Conservation (phyloP, 2,113 vertebrate genomes). For the Elanoides forficatus region DNA sequence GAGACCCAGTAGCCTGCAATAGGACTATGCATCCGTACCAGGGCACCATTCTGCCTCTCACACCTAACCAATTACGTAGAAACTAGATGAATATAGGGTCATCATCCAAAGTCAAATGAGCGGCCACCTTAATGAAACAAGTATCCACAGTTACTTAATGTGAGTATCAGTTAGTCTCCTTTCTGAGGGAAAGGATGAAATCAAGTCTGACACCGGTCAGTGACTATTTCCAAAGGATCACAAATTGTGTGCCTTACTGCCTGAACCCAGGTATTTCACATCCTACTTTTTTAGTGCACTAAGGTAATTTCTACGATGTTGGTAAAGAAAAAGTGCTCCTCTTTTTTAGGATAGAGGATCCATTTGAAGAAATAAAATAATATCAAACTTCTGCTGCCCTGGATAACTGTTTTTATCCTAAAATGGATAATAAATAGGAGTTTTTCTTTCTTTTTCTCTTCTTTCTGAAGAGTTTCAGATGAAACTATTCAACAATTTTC, state of each 20-base stretch:
- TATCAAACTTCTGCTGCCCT: neutral
- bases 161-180: neutral
- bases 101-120: neutral
- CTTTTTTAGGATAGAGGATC: neutral
- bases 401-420: neutral
- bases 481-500: neutral
- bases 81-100: neutral
- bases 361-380: neutral
- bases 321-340: neutral
- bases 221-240: neutral
- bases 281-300: neutral
- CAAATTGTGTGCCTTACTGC: neutral
- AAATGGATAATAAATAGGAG: neutral
- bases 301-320: neutral
- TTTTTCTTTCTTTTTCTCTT: neutral
- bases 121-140: neutral
- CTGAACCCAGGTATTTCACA: neutral
- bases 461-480: neutral
- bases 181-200: neutral
- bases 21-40: neutral
- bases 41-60: neutral
- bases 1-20: neutral
- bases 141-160: neutral
- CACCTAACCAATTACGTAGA: neutral
- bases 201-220: neutral